Conservation (phyloP, 2,888 invertebrate species). For the Limnephilus rhombicus region DNA sequence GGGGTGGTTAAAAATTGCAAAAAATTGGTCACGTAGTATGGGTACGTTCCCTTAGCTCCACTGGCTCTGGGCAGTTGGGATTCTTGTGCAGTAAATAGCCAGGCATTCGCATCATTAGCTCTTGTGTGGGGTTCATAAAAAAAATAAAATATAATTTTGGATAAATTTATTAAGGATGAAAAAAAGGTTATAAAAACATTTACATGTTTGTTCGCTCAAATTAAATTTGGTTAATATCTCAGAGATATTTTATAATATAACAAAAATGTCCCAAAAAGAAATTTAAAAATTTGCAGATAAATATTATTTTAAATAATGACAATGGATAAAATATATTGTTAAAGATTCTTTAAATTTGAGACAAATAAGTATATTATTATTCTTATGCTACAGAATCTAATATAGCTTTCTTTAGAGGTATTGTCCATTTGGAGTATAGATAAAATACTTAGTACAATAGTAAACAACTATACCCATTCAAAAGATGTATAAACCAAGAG, state of each 20-base stretch:
- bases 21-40: no score
- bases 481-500: background rate
- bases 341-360: background rate
- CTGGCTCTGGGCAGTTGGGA: background rate
- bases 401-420: constrained; percentile 36
- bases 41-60: background rate
- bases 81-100: background rate
- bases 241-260: background rate
- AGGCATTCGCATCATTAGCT: background rate
- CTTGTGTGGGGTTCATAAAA: background rate
- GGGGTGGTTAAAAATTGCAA: no score
- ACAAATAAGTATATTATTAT: background rate
- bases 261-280: background rate
- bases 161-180: constrained; percentile 1
- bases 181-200: background rate
- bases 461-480: background rate
- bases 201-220: background rate
- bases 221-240: constrained; percentile 5
- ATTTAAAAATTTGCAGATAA: background rate
- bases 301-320: background rate
- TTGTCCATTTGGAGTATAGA: constrained; percentile 18
- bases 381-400: constrained; percentile 27
- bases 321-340: background rate
- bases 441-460: background rate
- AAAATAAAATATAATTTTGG: background rate